Percentiles rank a stretch among this genome's conserved stretches.
These are phyloP conservation scores for Zaprionus vittiger DNA, from an alignment of 1,140 invertebrate genomes.

Conservation along the genomic window DNA sequence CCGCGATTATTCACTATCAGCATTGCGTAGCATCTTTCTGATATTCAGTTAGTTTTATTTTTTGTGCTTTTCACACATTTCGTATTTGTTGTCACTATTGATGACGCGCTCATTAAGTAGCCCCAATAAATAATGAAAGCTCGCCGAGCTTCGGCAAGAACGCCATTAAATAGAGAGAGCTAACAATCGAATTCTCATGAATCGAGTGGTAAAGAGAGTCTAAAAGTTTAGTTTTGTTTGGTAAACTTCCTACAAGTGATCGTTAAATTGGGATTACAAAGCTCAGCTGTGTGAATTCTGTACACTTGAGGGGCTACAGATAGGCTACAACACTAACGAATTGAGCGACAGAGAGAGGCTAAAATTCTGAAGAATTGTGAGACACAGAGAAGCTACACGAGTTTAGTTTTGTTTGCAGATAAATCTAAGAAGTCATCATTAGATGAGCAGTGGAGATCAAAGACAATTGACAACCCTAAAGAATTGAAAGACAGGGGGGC, in stretches of 20 bases:
- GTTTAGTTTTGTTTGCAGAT: too few relatives aligned
- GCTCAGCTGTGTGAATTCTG: too few relatives aligned
- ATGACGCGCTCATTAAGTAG: constrained; percentile 36
- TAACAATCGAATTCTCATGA: neutral
- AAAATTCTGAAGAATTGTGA: too few relatives aligned
- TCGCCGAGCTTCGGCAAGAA: constrained; percentile 12
- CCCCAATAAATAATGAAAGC: constrained; percentile 38
- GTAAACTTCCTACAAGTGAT: neutral
- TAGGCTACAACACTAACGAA: too few relatives aligned
- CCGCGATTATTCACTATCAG: constrained; percentile 21
- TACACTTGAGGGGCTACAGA: too few relatives aligned
- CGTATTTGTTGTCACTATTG: constrained; percentile 8
- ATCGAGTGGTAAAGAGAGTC: neutral
- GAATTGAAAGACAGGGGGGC: too few relatives aligned
- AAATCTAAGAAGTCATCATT: too few relatives aligned
- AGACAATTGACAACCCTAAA: too few relatives aligned
- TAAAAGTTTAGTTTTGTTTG: neutral
- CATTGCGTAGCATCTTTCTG: constrained; percentile 14
- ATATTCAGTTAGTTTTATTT: constrained; percentile 13
- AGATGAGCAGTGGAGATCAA: too few relatives aligned
- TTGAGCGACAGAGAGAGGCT: too few relatives aligned
- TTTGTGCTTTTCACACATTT: constrained; percentile 11
- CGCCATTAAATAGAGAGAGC: neutral
- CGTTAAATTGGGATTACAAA: neutral
- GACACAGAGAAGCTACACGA: too few relatives aligned